phyloP scores from a whole-genome alignment of 1,140 invertebrate genomes.

The Pogonognathellus flavescens region DNA sequence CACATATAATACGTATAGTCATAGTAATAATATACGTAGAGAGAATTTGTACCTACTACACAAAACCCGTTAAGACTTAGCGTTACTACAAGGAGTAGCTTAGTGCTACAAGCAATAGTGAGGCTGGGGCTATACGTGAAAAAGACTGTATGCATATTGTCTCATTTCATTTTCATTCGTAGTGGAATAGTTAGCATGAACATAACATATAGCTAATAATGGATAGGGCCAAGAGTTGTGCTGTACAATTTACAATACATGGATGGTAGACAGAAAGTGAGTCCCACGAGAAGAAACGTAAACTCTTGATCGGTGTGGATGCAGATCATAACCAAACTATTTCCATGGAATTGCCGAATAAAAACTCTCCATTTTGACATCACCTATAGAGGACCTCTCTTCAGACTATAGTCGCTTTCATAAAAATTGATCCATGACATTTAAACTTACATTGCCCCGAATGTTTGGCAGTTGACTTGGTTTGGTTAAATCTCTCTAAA shows the following conservation, averaged over 20 bases:
- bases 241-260: background rate
- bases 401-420: slow-evolving; percentile 29
- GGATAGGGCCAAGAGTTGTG: slow-evolving; percentile 1
- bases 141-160: too few species aligned
- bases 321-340: slow-evolving; percentile 55
- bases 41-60: too few species aligned
- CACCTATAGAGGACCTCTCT: background rate
- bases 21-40: too few species aligned
- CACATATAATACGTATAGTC: too few species aligned
- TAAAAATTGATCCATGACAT: slow-evolving; percentile 56
- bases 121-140: too few species aligned
- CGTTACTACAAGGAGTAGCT: background rate
- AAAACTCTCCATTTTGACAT: slow-evolving; percentile 51
- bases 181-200: slow-evolving; percentile 31
- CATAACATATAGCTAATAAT: slow-evolving; percentile 23
- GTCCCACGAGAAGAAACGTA: slow-evolving; percentile 51
- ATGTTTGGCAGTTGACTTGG: background rate
- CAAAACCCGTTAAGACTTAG: too few species aligned
- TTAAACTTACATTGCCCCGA: slow-evolving; percentile 50
- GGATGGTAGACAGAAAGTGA: slow-evolving; percentile 5
- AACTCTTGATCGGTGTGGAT: slow-evolving; percentile 54
- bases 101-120: too few species aligned
- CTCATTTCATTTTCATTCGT: background rate
- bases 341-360: slow-evolving; percentile 51
- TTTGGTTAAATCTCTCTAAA: slow-evolving; percentile 9